Conservation (phyloP, 2,888 invertebrate species). For the Notocelia uddmanniana region DNA sequence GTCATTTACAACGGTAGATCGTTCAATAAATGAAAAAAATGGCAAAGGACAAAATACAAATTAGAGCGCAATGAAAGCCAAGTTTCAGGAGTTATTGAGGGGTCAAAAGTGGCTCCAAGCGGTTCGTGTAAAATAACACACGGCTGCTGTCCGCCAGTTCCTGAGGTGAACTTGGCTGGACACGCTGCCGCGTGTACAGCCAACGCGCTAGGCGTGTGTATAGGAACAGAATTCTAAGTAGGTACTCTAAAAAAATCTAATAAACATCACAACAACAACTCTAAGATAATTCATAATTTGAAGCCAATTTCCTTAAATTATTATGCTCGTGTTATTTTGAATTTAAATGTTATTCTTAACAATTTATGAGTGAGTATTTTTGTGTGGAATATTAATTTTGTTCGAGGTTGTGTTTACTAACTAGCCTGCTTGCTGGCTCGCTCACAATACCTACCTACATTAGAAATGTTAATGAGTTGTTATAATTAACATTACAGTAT, state of each 20-base stretch:
- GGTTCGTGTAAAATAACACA: no score
- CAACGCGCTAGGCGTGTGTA: not conserved
- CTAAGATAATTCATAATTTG: conserved; percentile 10
- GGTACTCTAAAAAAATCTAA: not conserved
- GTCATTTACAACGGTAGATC: no score
- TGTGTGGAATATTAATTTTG: conserved; percentile 38
- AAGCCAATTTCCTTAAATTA: conserved; percentile 38
- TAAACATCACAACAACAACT: not conserved
- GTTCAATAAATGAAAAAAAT: not conserved
- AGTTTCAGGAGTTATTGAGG: no score
- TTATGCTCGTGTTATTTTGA: conserved; percentile 28
- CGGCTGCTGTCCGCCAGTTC: no score
- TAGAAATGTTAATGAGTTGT: conserved; percentile 43
- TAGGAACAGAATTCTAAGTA: not conserved
- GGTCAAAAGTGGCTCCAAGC: no score
- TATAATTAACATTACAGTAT: conserved; percentile 45
- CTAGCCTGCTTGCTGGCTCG: conserved; percentile 18
- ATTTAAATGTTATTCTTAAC: conserved; percentile 27
- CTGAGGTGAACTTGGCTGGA: no score
- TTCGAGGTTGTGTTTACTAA: conserved; percentile 39
- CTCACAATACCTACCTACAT: conserved; percentile 40
- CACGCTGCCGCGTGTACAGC: no score
- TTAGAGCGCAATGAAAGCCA: not conserved
- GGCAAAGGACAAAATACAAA: not conserved
- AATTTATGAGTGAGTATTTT: conserved; percentile 29